Evolutionary conservation across 2,113 vertebrate species (phyloP), one percentile per base, ranked within the genome.

Genomic region (Pelecanoides urinatrix): DNA sequence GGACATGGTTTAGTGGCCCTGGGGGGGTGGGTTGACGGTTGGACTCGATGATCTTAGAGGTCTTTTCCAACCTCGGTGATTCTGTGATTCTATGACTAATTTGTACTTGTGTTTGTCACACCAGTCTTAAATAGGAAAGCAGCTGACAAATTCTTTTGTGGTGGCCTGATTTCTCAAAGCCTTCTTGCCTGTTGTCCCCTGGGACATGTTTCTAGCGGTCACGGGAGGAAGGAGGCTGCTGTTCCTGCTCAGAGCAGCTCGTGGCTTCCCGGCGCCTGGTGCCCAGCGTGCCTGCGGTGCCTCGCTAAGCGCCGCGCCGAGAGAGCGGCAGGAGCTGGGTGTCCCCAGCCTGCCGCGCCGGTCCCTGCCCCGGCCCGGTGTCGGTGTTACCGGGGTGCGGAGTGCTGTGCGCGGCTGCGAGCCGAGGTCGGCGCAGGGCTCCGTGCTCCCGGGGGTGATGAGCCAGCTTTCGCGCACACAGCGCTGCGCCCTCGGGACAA

Each of bases 301-400:
- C 18, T 50, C 2, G 11, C n/a, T 13, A 16, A 12, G 23, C 66
- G 6, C 63, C 0, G 21, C 26, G 6, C 20, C 26, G 10, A 23
- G 34, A 56, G 42, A 7, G n/a, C 1, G 11, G 45, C 20, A 9
- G 55, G 55, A 22, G n/a, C 30, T 18, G 11, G 2, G 80, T 2
- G 2, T 47, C 52, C 52, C 42, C 52, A 25, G 52, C 42, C 40
- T 10, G 29, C 36, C 6, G 59, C 5, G 8, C 36, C 4, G 3
- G 5, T 20, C 59, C 42, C 56, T 10, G 56, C 27, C 56, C 45
- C 45, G 9, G n/a, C 23, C 38, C 14, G 5, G 20, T 23, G 77
- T 8, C 16, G 7, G 40, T 21, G n/a, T 49, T 16, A 5, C 16
- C 6, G 7, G 32, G 26, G 40, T 4, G 47, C 3, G 2, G 50